Evolutionary conservation across 2,797 vertebrate species (phyloP), one percentile per base, ranked within the genome.

Genomic region (Parauchenoglanis ngamensis): DNA sequence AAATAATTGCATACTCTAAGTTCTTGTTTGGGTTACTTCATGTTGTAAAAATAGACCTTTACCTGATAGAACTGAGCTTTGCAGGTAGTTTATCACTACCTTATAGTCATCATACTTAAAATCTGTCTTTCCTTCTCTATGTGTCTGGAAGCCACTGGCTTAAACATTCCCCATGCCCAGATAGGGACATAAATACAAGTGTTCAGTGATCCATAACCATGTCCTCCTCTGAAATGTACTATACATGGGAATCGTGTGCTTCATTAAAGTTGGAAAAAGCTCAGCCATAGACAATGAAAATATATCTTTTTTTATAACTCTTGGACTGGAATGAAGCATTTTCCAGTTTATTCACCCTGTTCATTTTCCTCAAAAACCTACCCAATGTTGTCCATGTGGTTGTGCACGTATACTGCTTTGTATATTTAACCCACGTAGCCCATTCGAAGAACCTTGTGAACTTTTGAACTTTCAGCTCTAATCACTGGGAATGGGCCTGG

Each of bases 1-100:
- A 91, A 92, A 93, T 91, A 91, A 92, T 90, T 88, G 89, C 88
- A 90, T 59, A 85, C 87, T 79, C 76, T 57, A 70, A 85, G 87
- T 87, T 63, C 63, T 54, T 88, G 82, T 68, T 81, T 83, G 35
- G 65, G 84, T 85, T 89, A 89, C 77, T 85, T 65, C 78, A 75
- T 67, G 84, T 67, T 21, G 13, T 52, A 25, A 76, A 85, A 85
- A 81, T 65, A 44, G 56, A 75, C n/a, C 44, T 83, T 28, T 54
- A 83, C n/a, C 68, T 76, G 46, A 44, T 84, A 79, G 77, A 57
- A 35, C 52, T 78, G 12, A 49, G n/a, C 25, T 52, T 31, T 57
- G 28, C 1, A 21, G 19, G 35, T 78, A 13, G 46, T 76, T 52
- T 76, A 52, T 76, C 46, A 76, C 7, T 15, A 52, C 46, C 25